Evolutionary conservation across 2,888 invertebrate genomes (phyloP), one percentile per base, ranked within the genome.

Genomic region (Polyommatus icarus): DNA sequence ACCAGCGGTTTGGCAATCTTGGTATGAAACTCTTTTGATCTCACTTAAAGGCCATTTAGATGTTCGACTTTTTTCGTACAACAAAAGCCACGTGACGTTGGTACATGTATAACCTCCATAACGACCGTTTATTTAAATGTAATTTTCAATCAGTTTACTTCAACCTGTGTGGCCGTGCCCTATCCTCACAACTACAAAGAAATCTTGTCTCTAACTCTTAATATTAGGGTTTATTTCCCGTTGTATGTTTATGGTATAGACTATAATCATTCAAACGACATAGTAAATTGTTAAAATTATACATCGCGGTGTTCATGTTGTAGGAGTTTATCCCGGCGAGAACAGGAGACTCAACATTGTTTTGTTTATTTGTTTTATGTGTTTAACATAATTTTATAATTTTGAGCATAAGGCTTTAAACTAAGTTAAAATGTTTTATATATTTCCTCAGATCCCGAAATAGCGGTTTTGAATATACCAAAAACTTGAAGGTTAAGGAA

Each of bases 211-310:
- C 10, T 75, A 73, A n/a, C 1, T 4, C 1, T 12, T 6, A 15
- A 12, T 1, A 2, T 29, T 73, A 77, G 10, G 73, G 59, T 77
- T 75, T 59, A 57, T 7, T 75, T 77, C 20, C 8, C 46, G 12
- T 61, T 24, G 24, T 15, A n/a, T 40, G n/a, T 5, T 24, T 7
- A 46, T 61, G n/a, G 10, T 18, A 46, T 46, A 77, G 79, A 81
- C 84, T 84, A 83, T 86, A 86, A 86, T 86, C 86, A 84, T 82
- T 83, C 82, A 84, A 85, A 85, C 85, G 85, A 85, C 84, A 85
- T 73, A 72, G 72, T 77, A 77, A 73, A 57, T 77, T 77, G 72
- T 77, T 77, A 73, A 77, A 77, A 77, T 77, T 77, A 77, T 61
- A 77, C 29, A 77, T 73, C 40, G 77, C 57, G 77, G 40, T 73